These are phyloP conservation scores for Cephalopachus bancanus DNA, from an alignment of 2,797 vertebrate genomes.

Conservation along the genomic window DNA sequence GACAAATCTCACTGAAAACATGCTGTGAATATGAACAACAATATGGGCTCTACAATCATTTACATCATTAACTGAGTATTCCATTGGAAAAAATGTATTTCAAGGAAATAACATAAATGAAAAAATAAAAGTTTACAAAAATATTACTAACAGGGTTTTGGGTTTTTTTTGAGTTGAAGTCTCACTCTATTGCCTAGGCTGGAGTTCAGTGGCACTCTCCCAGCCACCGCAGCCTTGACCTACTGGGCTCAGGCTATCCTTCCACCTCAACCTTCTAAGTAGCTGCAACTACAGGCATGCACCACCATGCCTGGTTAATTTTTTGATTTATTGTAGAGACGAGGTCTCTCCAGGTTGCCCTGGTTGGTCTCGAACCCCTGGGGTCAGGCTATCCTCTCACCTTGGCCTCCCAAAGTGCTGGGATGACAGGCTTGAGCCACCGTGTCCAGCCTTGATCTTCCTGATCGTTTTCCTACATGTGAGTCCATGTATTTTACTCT, in stretches of 20 bases:
- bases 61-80: background rate
- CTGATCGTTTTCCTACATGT: no score
- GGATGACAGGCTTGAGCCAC: background rate
- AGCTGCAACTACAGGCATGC: background rate
- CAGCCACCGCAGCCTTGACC: background rate
- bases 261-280: background rate
- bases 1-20: background rate
- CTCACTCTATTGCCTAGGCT: background rate
- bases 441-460: background rate
- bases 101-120: constrained; percentile 31
- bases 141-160: background rate
- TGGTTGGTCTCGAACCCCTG: background rate
- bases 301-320: background rate
- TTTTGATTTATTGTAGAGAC: background rate
- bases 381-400: background rate
- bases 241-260: background rate
- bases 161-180: background rate
- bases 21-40: background rate
- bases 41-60: background rate
- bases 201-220: background rate
- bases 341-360: background rate
- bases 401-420: background rate
- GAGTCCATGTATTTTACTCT: no score
- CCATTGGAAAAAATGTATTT: background rate
- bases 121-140: background rate